These are phyloP conservation scores for Apamea anceps DNA, from an alignment of 2,888 invertebrate genomes.

Conservation along the genomic window DNA sequence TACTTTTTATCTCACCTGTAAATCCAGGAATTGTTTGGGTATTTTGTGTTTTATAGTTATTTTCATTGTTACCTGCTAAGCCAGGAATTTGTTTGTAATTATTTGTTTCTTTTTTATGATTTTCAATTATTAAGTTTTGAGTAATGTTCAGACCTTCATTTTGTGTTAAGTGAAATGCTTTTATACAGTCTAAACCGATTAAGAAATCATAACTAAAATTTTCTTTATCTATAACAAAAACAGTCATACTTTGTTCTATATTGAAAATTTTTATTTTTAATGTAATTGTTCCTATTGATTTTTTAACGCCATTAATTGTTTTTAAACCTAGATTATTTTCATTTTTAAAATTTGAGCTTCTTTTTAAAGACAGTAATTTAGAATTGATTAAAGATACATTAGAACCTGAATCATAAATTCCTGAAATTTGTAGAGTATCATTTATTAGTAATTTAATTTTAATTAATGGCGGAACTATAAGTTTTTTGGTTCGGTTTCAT, in stretches of 20 bases:
- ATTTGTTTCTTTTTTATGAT: no score
- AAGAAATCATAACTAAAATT: no score
- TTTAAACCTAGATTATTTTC: not conserved
- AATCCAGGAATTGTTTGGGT: no score
- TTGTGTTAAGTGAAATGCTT: no score
- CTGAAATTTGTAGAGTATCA: accelerated
- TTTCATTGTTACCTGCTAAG: no score
- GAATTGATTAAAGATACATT: not conserved
- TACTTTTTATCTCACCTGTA: no score
- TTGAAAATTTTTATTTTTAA: not conserved
- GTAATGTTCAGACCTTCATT: no score
- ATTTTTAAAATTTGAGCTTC: not conserved
- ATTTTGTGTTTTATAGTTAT: no score
- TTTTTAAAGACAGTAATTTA: not conserved
- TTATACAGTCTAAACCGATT: no score
- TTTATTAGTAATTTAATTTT: not conserved
- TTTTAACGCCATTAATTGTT: not conserved
- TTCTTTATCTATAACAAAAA: no score
- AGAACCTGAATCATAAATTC: not conserved
- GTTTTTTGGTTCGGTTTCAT: constrained; percentile 52
- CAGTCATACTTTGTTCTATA: not conserved
- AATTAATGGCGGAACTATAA: constrained; percentile 54
- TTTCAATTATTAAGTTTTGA: no score
- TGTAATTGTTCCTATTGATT: not conserved
- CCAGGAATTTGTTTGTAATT: no score